Conservation (phyloP, 2,797 vertebrate species). For the Sebastes hopkinsi region DNA sequence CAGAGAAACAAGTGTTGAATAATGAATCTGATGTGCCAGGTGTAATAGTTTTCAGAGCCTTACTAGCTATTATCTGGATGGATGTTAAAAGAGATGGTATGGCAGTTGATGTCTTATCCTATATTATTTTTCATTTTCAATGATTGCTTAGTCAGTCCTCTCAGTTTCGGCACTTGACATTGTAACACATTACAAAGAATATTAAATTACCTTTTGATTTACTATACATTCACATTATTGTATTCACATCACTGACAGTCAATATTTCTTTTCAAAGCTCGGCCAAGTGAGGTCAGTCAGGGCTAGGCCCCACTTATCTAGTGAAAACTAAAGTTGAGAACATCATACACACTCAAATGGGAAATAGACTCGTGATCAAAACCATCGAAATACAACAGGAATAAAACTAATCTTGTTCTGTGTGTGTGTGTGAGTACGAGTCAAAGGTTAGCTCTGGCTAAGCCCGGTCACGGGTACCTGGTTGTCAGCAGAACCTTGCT, state of each 20-base stretch:
- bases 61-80: not conserved
- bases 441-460: not conserved
- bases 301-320: not conserved
- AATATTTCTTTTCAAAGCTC: slow-evolving; percentile 11
- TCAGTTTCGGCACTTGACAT: not conserved
- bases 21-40: not conserved
- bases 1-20: not conserved
- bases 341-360: not conserved
- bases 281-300: not conserved
- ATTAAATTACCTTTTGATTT: slow-evolving; percentile 18
- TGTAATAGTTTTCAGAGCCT: not conserved
- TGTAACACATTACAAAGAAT: slow-evolving; percentile 25
- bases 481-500: not conserved
- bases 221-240: slow-evolving; percentile 34
- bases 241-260: slow-evolving; percentile 6
- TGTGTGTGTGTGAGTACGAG: not conserved
- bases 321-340: not conserved
- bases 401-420: not conserved
- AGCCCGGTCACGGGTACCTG: not conserved
- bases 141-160: not conserved
- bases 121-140: not conserved
- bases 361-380: not conserved
- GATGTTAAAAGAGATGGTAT: not conserved
- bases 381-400: not conserved
- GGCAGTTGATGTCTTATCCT: not conserved